Base-by-base conservation (phyloP, 2,888 invertebrate species). In the Aporophyla lueneburgensis region DNA sequence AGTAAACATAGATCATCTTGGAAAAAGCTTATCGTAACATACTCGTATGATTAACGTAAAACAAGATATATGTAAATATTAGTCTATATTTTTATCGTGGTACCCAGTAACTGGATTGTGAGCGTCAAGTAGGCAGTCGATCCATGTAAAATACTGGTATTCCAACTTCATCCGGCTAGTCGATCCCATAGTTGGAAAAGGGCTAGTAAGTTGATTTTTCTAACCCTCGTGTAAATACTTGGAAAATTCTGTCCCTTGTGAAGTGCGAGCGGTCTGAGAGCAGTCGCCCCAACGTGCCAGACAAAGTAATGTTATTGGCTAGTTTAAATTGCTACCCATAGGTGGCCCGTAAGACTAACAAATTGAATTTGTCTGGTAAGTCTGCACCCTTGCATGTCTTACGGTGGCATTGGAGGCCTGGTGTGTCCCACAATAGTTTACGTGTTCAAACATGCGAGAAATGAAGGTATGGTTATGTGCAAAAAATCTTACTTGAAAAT, bases 261-360 rank as follows among this genome's bases (percentile, higher is more conserved):
- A n/a, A 54, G 19, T 24, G n/a, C 10, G 16, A 33, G 19, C 14
- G 33, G 24, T 53, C 40, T 49, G 46, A 21, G 24, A 49, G 49
- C 40, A 40, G 24, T 24, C 16, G 2, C 9, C 49, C 33, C 33
- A 24, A 59, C 4, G 12, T 43, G 16, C 24, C 33, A 27, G 27
- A 14, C 62, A 24, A 24, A 74, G 46, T 49, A 54, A 33, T 59
- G 16, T 71, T 71, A 43, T 33, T 54, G 19, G 16, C 33, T 54
- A 46, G 24, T 49, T 62, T 54, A 24, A 40, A 49, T 63, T 74
- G n/a, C 53, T 27, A 49, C 40, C 24, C 46, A 62, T 49, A 24
- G 46, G 62, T 21, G n/a, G 16, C 14, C 51, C 9, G 12, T 19
- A 40, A 16, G 16, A 49, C 62, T 49, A 19, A 49, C 9, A 43